Evolutionary conservation across 2,113 vertebrate genomes (phyloP), one percentile per base, ranked within the genome.

Genomic region (Eudyptes chrysolophus): DNA sequence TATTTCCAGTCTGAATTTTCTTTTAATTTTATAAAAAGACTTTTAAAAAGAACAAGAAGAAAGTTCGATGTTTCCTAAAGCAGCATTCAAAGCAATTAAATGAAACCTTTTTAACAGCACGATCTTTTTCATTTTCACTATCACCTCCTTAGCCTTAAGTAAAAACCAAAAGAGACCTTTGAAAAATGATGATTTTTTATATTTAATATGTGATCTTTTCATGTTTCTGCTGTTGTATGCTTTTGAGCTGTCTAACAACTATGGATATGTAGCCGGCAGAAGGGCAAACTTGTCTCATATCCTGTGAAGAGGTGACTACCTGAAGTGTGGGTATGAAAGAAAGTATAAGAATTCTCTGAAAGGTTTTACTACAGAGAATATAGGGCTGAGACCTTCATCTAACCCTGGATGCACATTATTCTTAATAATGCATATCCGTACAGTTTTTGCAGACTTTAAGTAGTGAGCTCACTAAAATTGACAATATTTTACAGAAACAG

Each of bases 271-370:
- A 97, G 83, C 88, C 2, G 13, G 74, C 80, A 97, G 96, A 98
- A 98, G 97, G 98, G 98, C 97, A 98, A 97, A 95, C 95, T 95
- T 97, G 95, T 91, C 97, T 98, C 97, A 94, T 89, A 95, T 96
- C 98, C 97, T 98, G 97, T 96, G 97, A 98, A 98, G 97, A 98
- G 98, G 96, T 98, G 97, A 98, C 98, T 99, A 98, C 98, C 98
- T 98, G 97, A 98, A 98, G 98, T 97, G 98, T 98, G 85, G 46
- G 84, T 98, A 98, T 98, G 96, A 98, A 98, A 98, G 97, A 96
- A 97, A 97, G 82, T 91, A 88, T 96, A 98, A 97, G 97, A 98
- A 98, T 98, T 97, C 96, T 97, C 94, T 98, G 90, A 98, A 98
- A 98, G 97, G 97, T 97, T 98, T 98, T 94, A 97, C 97, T 98